Percentiles rank a stretch among this genome's conserved stretches.
phyloP scores from a whole-genome alignment of 1,140 invertebrate species.

The Yoshiicerus persimilis region DNA sequence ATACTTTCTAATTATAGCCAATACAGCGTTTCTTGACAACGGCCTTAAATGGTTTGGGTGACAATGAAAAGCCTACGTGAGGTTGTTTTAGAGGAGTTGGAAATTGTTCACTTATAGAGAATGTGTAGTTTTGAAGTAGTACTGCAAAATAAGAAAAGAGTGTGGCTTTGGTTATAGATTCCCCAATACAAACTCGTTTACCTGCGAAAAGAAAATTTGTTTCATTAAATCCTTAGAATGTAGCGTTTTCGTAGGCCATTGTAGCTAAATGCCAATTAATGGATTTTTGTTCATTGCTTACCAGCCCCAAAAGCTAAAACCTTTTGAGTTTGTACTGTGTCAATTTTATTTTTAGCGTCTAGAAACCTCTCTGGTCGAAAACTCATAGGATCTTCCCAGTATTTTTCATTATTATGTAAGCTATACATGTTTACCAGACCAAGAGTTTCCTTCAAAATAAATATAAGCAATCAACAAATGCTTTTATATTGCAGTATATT shows the following conservation, averaged over 20 bases:
- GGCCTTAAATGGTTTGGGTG: background rate
- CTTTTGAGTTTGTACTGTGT: constrained; percentile 1
- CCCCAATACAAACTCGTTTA: constrained; percentile 82
- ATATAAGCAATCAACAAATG: background rate
- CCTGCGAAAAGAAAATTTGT: constrained; percentile 54
- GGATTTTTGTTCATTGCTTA: background rate
- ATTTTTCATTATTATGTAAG: constrained; percentile 25
- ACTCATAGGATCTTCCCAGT: constrained; percentile 32
- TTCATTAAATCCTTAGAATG: background rate
- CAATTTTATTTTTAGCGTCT: constrained; percentile 25
- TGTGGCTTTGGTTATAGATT: constrained; percentile 62
- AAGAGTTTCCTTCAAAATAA: constrained; percentile 29
- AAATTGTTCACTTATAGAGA: constrained; percentile 51
- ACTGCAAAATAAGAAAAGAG: constrained; percentile 74
- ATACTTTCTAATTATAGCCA: background rate
- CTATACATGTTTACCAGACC: constrained; percentile 21
- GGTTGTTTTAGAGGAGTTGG: background rate
- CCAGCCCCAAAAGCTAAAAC: constrained; percentile 40
- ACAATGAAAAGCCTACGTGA: background rate
- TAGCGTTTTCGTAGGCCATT: background rate
- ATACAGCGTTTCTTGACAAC: background rate
- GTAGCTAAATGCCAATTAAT: background rate
- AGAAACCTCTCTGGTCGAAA: constrained; percentile 40
- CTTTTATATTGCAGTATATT: background rate
- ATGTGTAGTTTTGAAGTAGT: constrained; percentile 74